phyloP scores from a whole-genome alignment of 2,797 vertebrate genomes.

The Meriones psammophilus region DNA sequence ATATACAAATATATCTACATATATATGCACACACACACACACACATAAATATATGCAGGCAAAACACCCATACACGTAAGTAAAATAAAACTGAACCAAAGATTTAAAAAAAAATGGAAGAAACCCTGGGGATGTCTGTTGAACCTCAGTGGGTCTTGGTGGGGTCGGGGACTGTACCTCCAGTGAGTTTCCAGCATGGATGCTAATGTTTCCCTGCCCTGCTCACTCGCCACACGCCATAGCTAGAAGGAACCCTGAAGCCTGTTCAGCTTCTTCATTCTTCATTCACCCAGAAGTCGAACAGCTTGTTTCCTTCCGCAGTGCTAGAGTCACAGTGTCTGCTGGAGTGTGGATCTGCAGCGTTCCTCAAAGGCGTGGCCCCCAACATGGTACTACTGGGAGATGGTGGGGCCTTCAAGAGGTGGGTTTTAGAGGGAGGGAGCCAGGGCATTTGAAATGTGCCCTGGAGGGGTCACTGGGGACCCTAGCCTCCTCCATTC shows the following conservation, averaged over 20 bases:
- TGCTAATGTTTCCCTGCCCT: too few species aligned
- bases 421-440: background rate
- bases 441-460: background rate
- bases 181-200: background rate
- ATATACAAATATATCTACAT: background rate
- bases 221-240: rapidly evolving
- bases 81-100: background rate
- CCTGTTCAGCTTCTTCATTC: background rate
- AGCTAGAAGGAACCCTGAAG: background rate
- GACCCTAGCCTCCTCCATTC: background rate
- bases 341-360: too few species aligned
- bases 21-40: too few species aligned
- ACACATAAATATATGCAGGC: background rate
- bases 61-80: background rate
- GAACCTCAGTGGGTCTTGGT: background rate
- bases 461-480: background rate
- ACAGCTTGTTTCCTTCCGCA: background rate
- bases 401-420: background rate
- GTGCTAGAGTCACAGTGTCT: background rate
- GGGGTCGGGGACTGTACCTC: background rate
- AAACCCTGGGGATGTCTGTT: background rate
- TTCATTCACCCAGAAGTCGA: background rate
- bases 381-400: too few species aligned
- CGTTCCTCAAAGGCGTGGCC: background rate
- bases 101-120: background rate